These are phyloP conservation scores for Merops nubicus DNA, from an alignment of 2,113 vertebrate genomes.

Conservation along the genomic window DNA sequence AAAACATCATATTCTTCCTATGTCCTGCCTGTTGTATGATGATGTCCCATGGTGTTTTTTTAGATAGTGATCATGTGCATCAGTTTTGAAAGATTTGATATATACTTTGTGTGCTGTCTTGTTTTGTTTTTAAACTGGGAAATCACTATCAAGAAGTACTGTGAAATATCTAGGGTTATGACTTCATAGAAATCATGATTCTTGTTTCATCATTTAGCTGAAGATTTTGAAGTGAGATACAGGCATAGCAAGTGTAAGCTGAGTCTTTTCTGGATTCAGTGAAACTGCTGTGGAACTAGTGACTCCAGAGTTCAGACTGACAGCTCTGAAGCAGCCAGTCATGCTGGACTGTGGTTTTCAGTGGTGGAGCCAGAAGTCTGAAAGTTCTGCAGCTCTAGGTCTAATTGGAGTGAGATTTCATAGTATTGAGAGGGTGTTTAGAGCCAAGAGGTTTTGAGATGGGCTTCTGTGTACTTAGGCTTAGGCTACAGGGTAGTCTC, in stretches of 20 bases:
- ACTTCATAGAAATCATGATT: not conserved
- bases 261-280: not conserved
- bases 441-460: not conserved
- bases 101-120: not conserved
- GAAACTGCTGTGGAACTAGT: not conserved
- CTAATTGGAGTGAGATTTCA: not conserved
- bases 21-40: accelerated
- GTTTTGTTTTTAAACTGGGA: not conserved
- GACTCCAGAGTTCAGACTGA: not conserved
- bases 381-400: not conserved
- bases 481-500: not conserved
- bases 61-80: not conserved
- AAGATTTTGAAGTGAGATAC: not conserved
- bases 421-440: not conserved
- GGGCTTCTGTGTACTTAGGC: not conserved
- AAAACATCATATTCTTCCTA: not conserved
- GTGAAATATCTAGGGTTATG: not conserved
- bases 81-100: not conserved
- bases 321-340: not conserved
- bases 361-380: not conserved
- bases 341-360: not conserved
- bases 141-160: not conserved
- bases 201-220: not conserved
- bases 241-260: not conserved
- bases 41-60: not conserved